Percentiles rank a stretch among this genome's conserved stretches.
phyloP scores from a whole-genome alignment of 2,888 invertebrate species.

The Tanypteryx hageni region DNA sequence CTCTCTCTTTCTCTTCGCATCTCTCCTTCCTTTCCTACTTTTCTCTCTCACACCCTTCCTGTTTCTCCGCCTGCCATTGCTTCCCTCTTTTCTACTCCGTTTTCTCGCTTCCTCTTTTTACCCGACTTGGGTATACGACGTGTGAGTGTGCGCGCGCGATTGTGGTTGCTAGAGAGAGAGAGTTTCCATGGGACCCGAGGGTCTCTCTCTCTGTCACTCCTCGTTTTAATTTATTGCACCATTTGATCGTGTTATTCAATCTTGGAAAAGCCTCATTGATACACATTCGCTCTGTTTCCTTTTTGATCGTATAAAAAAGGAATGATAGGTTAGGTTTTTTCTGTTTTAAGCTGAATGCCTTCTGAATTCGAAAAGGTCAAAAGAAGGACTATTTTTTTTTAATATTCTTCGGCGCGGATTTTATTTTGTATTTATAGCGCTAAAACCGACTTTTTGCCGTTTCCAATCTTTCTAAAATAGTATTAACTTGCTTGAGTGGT shows the following conservation, averaged over 20 bases:
- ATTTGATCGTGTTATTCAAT: conserved; percentile 8
- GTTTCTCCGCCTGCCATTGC: neutral
- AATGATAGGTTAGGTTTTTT: neutral
- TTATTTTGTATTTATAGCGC: neutral
- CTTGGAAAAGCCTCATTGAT: conserved; percentile 12
- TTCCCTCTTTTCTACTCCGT: neutral
- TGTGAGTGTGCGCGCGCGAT: neutral
- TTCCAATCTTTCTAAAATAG: too few species aligned
- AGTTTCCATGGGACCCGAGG: neutral
- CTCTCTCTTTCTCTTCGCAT: neutral
- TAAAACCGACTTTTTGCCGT: too few species aligned
- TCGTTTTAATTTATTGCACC: conserved; percentile 11
- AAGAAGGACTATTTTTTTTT: neutral
- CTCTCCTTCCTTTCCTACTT: too few species aligned
- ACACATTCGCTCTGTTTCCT: neutral
- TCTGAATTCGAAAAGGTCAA: neutral
- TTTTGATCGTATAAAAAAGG: neutral
- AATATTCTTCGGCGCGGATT: neutral
- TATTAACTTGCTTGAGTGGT: too few species aligned
- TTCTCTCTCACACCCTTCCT: neutral
- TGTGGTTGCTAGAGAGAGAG: neutral
- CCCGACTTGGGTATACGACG: too few species aligned
- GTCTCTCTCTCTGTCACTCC: neutral
- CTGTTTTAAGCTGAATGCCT: neutral
- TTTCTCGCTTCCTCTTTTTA: neutral